Base-by-base conservation (phyloP, 2,113 vertebrate species). In the Smithornis capensis region DNA sequence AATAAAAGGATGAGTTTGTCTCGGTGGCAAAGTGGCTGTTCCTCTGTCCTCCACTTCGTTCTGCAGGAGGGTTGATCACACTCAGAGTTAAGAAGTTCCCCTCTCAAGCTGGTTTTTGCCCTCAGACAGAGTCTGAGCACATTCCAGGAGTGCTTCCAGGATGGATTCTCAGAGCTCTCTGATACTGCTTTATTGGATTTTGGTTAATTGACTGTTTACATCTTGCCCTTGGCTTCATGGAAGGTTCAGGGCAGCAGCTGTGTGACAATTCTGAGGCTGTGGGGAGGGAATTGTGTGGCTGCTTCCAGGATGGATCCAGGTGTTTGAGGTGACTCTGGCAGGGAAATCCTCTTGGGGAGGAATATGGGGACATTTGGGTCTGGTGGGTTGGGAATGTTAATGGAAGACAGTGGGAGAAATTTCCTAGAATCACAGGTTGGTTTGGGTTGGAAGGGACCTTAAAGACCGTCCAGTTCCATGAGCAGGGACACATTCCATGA, bases 1-100 rank as follows among this genome's bases (percentile, higher is more conserved):
- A 97, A 96, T 97, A 96, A 97, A 96, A 45, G 6, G 4, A 19
- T 24, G 27, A 47, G 19, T 42, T 42, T 10, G 62, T 87, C 71
- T 75, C 64, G 4, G 87, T 80, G 82, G 88, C 82, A 64, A 5
- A 2, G 1, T 15, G 28, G 19, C 3, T n/a, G 10, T 14, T 12
- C 2, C 8, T 80, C 6, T 47, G 7, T 14, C 82, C 28, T 73
- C 16, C 37, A 5, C 12, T 65, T 19, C 0, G 0, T 35, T 33
- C 31, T 0, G 0, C 12, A 1, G 5, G 1, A 19, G 8, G 56
- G 14, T 2, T 6, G 4, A 17, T 75, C 7, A 0, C 14, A 45
- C 5, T 8, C 56, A 15, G 16, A 8, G 24, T 6, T 49, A 2
- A 5, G 15, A 21, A 5, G 4, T 31, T 38, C 44, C 28, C 31